Evolutionary conservation across 1,140 invertebrate genomes (phyloP).

Genomic region (Bathynomus jamesi): DNA sequence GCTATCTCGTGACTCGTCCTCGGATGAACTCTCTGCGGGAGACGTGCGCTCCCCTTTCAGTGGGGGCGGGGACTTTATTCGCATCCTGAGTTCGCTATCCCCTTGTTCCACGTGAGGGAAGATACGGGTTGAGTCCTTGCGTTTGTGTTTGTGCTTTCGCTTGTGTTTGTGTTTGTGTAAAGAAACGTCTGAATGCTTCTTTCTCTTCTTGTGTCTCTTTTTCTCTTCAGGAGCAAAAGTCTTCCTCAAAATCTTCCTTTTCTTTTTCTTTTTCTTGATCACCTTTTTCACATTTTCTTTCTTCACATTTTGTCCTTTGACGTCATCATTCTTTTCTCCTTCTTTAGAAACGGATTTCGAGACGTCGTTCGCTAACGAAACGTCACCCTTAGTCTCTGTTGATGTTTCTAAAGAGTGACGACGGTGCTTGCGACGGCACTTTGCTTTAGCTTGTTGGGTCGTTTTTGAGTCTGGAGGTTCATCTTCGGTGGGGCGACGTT

Average conservation of each 20-base stretch:
- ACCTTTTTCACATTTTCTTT: slow-evolving; percentile 52
- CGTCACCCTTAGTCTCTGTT: slow-evolving; percentile 26
- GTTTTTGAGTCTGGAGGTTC: slow-evolving; percentile 15
- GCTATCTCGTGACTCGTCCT: slow-evolving; percentile 18
- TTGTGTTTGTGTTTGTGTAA: slow-evolving; percentile 66
- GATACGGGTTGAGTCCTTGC: slow-evolving; percentile 15
- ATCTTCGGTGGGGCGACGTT: slow-evolving; percentile 54
- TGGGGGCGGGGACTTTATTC: slow-evolving; percentile 28
- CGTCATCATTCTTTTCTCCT: slow-evolving; percentile 48
- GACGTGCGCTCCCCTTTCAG: not conserved
- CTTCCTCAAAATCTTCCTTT: not conserved
- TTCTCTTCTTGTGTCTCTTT: slow-evolving; percentile 58
- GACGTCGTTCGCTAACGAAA: slow-evolving; percentile 30
- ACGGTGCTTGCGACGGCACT: not conserved
- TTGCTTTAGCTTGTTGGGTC: not conserved
- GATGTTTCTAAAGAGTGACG: not conserved
- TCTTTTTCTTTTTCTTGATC: slow-evolving; percentile 43
- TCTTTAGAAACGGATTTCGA: not conserved
- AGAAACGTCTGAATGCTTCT: slow-evolving; percentile 46
- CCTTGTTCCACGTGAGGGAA: slow-evolving; percentile 30
- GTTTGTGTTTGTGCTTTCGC: slow-evolving; percentile 43
- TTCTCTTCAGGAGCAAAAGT: not conserved
- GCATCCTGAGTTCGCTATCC: slow-evolving; percentile 25
- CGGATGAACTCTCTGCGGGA: slow-evolving; percentile 14
- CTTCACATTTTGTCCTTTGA: slow-evolving; percentile 43